Conservation (phyloP, 2,113 vertebrate species). For the Clarias batrachus region DNA sequence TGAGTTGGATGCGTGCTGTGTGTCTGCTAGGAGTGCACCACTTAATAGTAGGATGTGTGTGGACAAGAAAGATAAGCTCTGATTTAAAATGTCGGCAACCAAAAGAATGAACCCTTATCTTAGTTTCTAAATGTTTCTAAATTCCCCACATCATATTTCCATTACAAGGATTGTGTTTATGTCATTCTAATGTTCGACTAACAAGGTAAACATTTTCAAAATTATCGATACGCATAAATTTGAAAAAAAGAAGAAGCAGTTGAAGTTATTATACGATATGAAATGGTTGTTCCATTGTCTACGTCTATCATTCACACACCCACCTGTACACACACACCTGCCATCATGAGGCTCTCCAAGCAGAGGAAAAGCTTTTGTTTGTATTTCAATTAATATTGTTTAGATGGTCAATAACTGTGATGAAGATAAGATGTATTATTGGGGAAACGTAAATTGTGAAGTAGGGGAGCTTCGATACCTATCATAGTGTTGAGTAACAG, state of each 20-base stretch:
- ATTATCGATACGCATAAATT: neutral
- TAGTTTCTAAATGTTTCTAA: neutral
- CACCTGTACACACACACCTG: slow-evolving; percentile 18
- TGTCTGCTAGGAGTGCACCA: slow-evolving; percentile 31
- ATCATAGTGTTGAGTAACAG: neutral
- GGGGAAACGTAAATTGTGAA: neutral
- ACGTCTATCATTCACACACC: neutral
- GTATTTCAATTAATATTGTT: neutral
- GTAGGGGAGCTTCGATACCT: neutral
- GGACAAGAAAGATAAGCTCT: slow-evolving; percentile 51
- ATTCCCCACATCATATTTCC: neutral
- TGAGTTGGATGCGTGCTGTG: slow-evolving; percentile 34
- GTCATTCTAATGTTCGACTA: neutral
- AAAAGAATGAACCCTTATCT: slow-evolving; percentile 40
- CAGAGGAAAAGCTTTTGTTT: neutral
- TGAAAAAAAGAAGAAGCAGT: neutral
- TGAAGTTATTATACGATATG: neutral
- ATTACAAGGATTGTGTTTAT: neutral
- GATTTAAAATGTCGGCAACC: slow-evolving; percentile 41
- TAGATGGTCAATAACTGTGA: neutral
- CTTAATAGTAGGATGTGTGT: slow-evolving; percentile 40
- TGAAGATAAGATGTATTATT: neutral
- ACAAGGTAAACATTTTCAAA: neutral
- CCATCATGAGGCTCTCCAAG: neutral
- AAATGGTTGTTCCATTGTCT: neutral